A percentile compares a stretch with the other conserved stretches of the same genome.
These are phyloP conservation scores for Myotis myotis DNA, from an alignment of 2,797 vertebrate genomes.

Conservation along the genomic window DNA sequence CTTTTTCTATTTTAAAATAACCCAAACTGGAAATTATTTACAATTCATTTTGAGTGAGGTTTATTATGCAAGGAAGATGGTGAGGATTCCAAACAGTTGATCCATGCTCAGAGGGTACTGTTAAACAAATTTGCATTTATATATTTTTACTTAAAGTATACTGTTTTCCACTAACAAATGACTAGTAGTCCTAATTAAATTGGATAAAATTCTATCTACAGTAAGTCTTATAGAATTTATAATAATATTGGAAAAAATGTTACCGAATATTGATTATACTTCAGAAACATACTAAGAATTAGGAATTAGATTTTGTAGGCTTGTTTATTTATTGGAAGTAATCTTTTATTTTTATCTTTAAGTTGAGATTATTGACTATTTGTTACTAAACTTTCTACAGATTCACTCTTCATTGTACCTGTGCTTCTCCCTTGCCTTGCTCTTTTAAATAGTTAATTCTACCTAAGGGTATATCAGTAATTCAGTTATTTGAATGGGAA, in stretches of 20 bases:
- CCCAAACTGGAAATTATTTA: not conserved
- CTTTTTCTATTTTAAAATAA: conserved; percentile 24
- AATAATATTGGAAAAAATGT: not conserved
- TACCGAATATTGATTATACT: not conserved
- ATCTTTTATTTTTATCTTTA: conserved; percentile 44
- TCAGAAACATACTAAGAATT: not conserved
- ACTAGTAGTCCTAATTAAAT: not conserved
- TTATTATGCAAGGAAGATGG: not conserved
- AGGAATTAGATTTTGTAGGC: not conserved
- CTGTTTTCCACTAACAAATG: not conserved
- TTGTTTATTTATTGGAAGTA: conserved; percentile 17
- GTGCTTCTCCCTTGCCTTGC: not conserved
- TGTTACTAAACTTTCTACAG: conserved; percentile 11
- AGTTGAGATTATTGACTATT: not conserved
- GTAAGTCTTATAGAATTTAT: not conserved
- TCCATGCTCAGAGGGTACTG: not conserved
- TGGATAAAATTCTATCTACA: not conserved
- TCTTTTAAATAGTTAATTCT: conserved; percentile 26
- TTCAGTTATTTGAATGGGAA: conserved; percentile 1
- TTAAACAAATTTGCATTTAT: not conserved
- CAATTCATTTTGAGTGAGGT: not conserved
- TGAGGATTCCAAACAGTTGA: not conserved
- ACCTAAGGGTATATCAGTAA: not conserved
- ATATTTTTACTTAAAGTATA: conserved; percentile 7
- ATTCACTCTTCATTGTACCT: conserved; percentile 40